Evolutionary conservation across 2,888 invertebrate species (phyloP).

Genomic region (Hyposoter didymator): DNA sequence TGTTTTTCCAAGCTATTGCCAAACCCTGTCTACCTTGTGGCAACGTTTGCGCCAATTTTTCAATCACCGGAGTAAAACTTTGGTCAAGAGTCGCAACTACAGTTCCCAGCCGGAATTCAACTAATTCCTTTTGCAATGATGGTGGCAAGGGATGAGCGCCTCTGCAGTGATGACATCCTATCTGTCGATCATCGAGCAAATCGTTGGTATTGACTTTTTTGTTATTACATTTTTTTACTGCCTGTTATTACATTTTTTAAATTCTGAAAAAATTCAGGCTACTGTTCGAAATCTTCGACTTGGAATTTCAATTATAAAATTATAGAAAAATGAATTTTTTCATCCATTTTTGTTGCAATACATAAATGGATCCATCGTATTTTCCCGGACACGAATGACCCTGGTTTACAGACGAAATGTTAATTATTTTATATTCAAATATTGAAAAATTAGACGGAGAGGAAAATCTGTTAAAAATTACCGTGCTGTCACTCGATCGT

Average conservation of each 20-base stretch:
- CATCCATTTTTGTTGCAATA: too few relatives aligned
- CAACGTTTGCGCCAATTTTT: conserved; percentile 75
- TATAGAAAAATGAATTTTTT: too few relatives aligned
- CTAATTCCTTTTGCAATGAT: conserved; percentile 77
- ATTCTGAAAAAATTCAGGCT: too few relatives aligned
- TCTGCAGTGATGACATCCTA: conserved; percentile 82
- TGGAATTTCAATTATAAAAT: too few relatives aligned
- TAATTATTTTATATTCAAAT: neutral
- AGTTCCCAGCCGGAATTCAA: conserved; percentile 78
- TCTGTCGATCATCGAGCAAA: conserved; percentile 68
- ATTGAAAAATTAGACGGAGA: neutral
- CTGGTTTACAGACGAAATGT: too few relatives aligned
- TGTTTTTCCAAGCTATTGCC: conserved; percentile 79
- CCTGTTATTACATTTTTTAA: too few relatives aligned
- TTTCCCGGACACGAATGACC: too few relatives aligned
- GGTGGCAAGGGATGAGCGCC: conserved; percentile 77
- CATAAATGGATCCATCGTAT: too few relatives aligned
- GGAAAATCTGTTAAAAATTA: too few relatives aligned
- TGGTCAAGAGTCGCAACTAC: conserved; percentile 77
- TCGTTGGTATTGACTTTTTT: neutral
- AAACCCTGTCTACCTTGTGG: conserved; percentile 79
- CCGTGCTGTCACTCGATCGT: too few relatives aligned
- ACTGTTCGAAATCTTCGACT: too few relatives aligned
- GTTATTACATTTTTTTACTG: too few relatives aligned
- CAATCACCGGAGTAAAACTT: conserved; percentile 72